Conservation (phyloP, 2,888 invertebrate genomes). For the Ernsta delagoae region DNA sequence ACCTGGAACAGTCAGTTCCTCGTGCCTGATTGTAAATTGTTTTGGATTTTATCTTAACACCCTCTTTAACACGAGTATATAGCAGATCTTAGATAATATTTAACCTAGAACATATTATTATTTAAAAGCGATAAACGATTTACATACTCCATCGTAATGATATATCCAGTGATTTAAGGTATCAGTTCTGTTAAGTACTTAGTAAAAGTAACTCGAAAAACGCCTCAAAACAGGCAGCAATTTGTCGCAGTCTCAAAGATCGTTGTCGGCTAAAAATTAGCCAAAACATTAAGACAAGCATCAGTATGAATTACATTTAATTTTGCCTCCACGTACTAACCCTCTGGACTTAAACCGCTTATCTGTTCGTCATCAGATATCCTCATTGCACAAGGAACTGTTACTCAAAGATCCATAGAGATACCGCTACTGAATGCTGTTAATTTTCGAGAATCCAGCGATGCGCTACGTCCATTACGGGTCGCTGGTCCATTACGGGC, state of each 20-base stretch:
- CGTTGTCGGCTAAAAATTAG: slow-evolving; percentile 19
- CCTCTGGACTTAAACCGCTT: neutral
- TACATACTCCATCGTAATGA: too few relatives aligned
- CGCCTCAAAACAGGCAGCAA: too few relatives aligned
- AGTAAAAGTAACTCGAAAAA: too few relatives aligned
- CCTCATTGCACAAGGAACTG: slow-evolving; percentile 29
- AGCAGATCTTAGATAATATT: too few relatives aligned
- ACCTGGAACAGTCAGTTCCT: too few relatives aligned
- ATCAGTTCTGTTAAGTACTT: too few relatives aligned
- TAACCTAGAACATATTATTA: too few relatives aligned
- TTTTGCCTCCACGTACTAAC: neutral
- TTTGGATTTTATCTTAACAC: neutral
- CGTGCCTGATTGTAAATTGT: neutral
- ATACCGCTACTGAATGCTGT: slow-evolving; percentile 50
- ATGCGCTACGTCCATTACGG: slow-evolving; percentile 50
- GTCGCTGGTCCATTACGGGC: slow-evolving; percentile 28
- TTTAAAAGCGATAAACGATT: too few relatives aligned
- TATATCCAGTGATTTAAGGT: too few relatives aligned
- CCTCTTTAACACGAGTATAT: neutral
- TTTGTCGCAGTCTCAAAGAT: slow-evolving; percentile 8
- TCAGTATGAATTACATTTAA: slow-evolving; percentile 2
- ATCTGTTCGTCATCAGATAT: slow-evolving; percentile 26
- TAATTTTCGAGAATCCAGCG: slow-evolving; percentile 53
- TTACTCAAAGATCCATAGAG: slow-evolving; percentile 33
- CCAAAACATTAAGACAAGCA: slow-evolving; percentile 11